These are phyloP conservation scores for Ptiloglossa arizonensis DNA, from an alignment of 1,140 invertebrate genomes.

Conservation along the genomic window DNA sequence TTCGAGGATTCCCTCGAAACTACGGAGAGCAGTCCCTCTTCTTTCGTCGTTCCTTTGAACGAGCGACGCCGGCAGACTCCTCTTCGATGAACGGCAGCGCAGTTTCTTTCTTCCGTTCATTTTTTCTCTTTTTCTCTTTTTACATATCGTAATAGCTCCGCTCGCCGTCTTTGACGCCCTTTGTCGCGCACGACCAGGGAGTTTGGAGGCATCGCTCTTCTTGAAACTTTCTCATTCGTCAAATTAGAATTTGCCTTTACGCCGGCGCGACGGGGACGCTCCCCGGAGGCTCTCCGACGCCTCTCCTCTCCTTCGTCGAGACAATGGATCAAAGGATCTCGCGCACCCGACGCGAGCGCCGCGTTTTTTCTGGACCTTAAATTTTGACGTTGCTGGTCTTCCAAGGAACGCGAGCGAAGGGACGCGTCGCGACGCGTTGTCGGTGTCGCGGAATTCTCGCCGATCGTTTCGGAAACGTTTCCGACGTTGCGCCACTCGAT, in stretches of 20 bases:
- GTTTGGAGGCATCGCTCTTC: constrained; percentile 60
- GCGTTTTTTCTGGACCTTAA: constrained; percentile 48
- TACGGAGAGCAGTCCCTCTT: constrained; percentile 33
- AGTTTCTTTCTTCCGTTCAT: constrained; percentile 26
- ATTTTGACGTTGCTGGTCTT: constrained; percentile 26
- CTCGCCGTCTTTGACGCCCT: constrained; percentile 59
- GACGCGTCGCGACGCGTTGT: constrained; percentile 8
- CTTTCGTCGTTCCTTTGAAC: constrained; percentile 30
- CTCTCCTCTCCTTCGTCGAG: constrained; percentile 55
- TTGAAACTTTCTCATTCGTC: constrained; percentile 79
- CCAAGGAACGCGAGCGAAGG: constrained; percentile 42
- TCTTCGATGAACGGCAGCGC: constrained; percentile 49
- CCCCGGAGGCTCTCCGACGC: constrained; percentile 57
- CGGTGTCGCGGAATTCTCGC: background rate
- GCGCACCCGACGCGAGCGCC: constrained; percentile 4
- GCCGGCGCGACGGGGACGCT: constrained; percentile 66
- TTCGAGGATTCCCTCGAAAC: constrained; percentile 41
- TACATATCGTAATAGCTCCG: constrained; percentile 60
- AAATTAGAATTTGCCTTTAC: constrained; percentile 76
- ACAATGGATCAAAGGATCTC: constrained; percentile 73
- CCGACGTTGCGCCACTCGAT: no score
- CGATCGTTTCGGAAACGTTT: no score
- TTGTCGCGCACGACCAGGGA: constrained; percentile 53
- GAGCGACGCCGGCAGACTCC: constrained; percentile 11
- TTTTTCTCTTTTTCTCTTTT: constrained; percentile 29